Evolutionary conservation across 2,113 vertebrate species (phyloP), one percentile per base, ranked within the genome.

Genomic region (Cricetomys ansorgei): DNA sequence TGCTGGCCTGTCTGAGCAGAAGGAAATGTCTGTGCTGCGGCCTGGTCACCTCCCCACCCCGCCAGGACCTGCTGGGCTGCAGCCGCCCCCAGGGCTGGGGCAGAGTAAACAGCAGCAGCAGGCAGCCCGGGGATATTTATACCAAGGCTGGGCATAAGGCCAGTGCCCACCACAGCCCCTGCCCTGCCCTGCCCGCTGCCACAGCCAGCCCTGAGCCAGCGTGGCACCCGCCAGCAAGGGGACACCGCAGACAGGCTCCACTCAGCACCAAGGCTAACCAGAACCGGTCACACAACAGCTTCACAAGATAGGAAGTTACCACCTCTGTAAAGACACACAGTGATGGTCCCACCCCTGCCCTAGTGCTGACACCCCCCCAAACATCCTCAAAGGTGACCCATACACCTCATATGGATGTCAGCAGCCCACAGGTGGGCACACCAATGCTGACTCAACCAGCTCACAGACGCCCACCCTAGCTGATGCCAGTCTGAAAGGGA

Each of bases 131-230:
- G 95, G 97, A 96, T 97, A 97, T 97, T 97, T 97, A 97, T 98
- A 97, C 95, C 53, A 0, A 96, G 89, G 92, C 98, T 0, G 96
- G 98, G 98, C 98, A 0, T 3, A 0, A 69, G 81, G 95, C 97
- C 98, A 97, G 94, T 97, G 98, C 98, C 98, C 98, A 97, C 97
- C 97, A 83, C 98, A 97, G 97, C 96, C 98, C 98, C 97, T 97
- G 97, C 98, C 98, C 96, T 94, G 96, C 97, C 97, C 97, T 96
- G 86, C 94, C 95, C 2, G 83, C 80, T 92, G 80, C 97, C 93
- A 73, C 93, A 80, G 96, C 96, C 97, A 95, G 95, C 95, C 84
- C 92, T 0, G 3, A 96, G 97, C 97, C 97, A 97, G 76, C 97
- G 96, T 97, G 98, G 97, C 98, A 96, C 96, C 97, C 95, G 98